These are phyloP conservation scores for Hyphantria cunea DNA, from an alignment of 1,140 invertebrate genomes.

Conservation along the genomic window DNA sequence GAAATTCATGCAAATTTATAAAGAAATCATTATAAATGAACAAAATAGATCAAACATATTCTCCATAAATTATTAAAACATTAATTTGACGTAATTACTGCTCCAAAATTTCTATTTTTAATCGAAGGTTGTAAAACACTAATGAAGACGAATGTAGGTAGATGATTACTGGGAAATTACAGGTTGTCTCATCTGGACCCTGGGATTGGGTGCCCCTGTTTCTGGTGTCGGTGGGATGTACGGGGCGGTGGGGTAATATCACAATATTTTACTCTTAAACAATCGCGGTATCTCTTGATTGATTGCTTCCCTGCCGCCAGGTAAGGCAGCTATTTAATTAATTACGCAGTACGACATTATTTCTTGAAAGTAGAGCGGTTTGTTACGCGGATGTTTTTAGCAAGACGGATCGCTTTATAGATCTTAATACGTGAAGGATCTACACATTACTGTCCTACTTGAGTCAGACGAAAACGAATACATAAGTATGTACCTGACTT, in stretches of 20 bases:
- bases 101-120: constrained; percentile 9
- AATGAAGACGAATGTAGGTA: constrained; percentile 25
- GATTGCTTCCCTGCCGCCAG: constrained; percentile 14
- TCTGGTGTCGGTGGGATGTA: not conserved
- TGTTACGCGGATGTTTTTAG: constrained; percentile 20
- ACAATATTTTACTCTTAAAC: constrained; percentile 37
- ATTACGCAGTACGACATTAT: constrained; percentile 24
- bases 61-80: constrained; percentile 1
- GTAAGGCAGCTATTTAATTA: constrained; percentile 10
- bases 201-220: not conserved
- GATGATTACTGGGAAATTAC: constrained; percentile 24
- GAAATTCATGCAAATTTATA: not conserved
- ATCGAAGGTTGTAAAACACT: constrained; percentile 17
- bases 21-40: not conserved
- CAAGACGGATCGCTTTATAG: constrained; percentile 3
- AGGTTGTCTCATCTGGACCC: constrained; percentile 16
- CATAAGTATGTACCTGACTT: too few species aligned
- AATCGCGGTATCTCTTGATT: constrained; percentile 35
- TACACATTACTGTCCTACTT: too few species aligned
- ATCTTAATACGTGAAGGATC: not conserved
- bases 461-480: too few species aligned
- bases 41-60: not conserved
- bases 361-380: constrained; percentile 1
- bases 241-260: constrained; percentile 27
- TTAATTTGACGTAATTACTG: not conserved